Evolutionary conservation across 2,888 invertebrate species (phyloP), one percentile per base, ranked within the genome.

Genomic region (Drosophila formosana): DNA sequence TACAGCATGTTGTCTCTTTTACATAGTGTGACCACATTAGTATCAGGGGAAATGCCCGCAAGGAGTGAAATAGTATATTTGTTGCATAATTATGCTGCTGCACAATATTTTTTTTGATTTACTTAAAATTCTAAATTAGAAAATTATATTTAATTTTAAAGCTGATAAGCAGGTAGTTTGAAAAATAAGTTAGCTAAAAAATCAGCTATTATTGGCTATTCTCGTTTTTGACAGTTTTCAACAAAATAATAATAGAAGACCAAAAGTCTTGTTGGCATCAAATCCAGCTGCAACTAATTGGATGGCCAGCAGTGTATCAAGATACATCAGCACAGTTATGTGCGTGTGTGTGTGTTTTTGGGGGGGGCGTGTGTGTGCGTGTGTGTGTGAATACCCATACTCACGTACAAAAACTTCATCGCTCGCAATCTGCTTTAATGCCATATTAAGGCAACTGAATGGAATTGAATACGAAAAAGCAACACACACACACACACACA

Each of bases 381-480:
- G n/a, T 46, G 34, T 47, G 41, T 41, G 11, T 34, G 13, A 18
- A 51, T 28, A 43, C 51, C 9, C 18, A 25, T 23, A 26, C 50
- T 32, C 55, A 66, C 55, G 57, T 55, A 62, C 50, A 11, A 39
- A 53, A 37, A 60, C 37, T 61, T 66, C 50, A 65, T 65, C 55
- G 43, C 25, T 63, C 37, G 53, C 78, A 76, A 88, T 78, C 86
- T 82, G 75, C 76, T 68, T 78, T 82, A 85, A 85, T 85, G 70
- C 68, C 72, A 74, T 69, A 78, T 80, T 76, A 88, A 72, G 83
- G 80, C 65, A 62, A 53, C 72, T 75, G 71, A 82, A 78, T 65
- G 74, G 73, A 80, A 82, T 88, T 74, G 78, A 78, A 82, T 78
- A 67, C 46, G 75, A 60, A 71, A 83, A 65, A 43, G 45, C 50